Evolutionary conservation across 2,797 vertebrate species (phyloP), one percentile per base, ranked within the genome.

Genomic region (Sebastes nivosus): DNA sequence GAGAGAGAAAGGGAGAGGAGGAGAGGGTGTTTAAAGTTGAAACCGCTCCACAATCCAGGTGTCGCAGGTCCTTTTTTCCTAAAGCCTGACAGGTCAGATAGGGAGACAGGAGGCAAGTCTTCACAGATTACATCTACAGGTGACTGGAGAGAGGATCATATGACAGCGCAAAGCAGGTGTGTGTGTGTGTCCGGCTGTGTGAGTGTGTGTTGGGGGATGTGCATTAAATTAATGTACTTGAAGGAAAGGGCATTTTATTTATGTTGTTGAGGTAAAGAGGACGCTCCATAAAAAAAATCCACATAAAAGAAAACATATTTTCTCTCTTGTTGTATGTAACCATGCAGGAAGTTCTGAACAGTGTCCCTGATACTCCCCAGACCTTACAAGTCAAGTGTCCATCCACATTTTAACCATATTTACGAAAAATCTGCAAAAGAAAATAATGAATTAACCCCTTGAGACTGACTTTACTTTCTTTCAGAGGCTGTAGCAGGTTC

Each of bases 71-170:
- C 83, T 88, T 86, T 91, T 80, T 68, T 73, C 82, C 87, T 77
- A 32, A 75, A 90, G 63, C 78, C 81, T 89, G 75, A 92, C 86
- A 90, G 89, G 92, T 92, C 88, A 94, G 86, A 90, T 90, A 61
- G 67, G 87, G 89, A 92, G 90, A 92, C 88, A 84, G 85, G 88
- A 87, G 86, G 87, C 78, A 80, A 86, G 93, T 87, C 90, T 85
- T 93, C 85, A 91, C 87, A 94, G 94, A 95, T 95, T 93, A 89
- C 86, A 95, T 95, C 95, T 94, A 93, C 91, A 94, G 93, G 89
- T 93, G 92, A 93, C 81, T 86, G 87, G n/a, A 80, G 67, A 83
- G 87, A 13, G 81, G 85, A 91, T 93, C 86, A 22, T 52, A 85
- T 93, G 87, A 89, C 92, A 77, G 72, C 22, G 10, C 74, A 86